phyloP scores from a whole-genome alignment of 2,113 vertebrate genomes.

The Felis chaus region DNA sequence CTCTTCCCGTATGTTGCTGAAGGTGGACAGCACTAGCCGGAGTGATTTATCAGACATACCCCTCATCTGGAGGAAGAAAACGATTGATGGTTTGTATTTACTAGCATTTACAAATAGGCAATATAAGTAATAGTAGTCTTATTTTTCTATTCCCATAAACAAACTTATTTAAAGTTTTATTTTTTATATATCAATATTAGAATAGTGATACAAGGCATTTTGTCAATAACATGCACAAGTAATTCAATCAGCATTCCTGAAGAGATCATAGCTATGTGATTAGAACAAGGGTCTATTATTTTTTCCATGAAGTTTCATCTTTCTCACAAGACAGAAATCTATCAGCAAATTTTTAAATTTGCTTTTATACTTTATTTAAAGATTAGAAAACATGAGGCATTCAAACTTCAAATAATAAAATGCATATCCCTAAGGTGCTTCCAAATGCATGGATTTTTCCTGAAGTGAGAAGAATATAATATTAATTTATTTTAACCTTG shows the following conservation, averaged over 20 bases:
- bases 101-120: slow-evolving; percentile 27
- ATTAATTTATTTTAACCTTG: background rate
- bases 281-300: background rate
- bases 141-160: background rate
- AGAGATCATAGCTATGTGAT: slow-evolving; percentile 26
- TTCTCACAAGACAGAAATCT: background rate
- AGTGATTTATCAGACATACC: slow-evolving; percentile 93
- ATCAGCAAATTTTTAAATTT: background rate
- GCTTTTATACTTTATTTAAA: slow-evolving; percentile 38
- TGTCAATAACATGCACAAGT: background rate
- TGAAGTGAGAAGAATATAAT: background rate
- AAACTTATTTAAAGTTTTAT: slow-evolving; percentile 38
- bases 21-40: slow-evolving; percentile 94
- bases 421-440: background rate
- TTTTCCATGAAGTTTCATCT: slow-evolving; percentile 1
- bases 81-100: background rate
- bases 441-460: background rate
- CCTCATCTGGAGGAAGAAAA: slow-evolving; percentile 88
- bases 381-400: background rate
- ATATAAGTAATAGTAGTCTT: background rate
- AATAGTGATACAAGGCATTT: background rate
- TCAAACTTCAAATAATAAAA: slow-evolving; percentile 48
- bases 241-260: slow-evolving; percentile 18
- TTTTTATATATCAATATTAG: background rate
- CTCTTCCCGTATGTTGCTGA: slow-evolving; percentile 94